A percentile compares a stretch with the other conserved stretches of the same genome.
phyloP scores from a whole-genome alignment of 2,888 invertebrate genomes.

The Pristionchus maxplancki region DNA sequence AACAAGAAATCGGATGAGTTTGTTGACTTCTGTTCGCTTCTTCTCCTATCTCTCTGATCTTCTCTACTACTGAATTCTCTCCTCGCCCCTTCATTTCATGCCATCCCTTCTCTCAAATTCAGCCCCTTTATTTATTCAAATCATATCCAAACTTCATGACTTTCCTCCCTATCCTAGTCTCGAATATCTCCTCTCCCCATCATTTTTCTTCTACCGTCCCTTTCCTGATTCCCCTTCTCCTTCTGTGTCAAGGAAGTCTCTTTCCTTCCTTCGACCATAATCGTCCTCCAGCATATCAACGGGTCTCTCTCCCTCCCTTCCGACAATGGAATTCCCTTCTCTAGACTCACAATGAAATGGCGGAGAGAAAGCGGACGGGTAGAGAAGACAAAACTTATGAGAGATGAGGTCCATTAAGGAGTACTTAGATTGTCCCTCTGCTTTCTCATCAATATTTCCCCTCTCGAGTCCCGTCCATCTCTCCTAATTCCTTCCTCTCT shows the following conservation, averaged over 20 bases:
- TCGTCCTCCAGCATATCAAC: conserved; percentile 38
- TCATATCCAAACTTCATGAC: conserved; percentile 25
- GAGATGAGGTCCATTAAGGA: conserved; percentile 46
- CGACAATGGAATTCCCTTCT: conserved; percentile 33
- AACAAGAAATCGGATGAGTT: conserved; percentile 26
- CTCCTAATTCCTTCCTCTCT: conserved; percentile 43
- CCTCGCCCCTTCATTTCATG: not conserved
- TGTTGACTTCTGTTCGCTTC: not conserved
- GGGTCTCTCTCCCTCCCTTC: conserved; percentile 36
- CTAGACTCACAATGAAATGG: conserved; percentile 42
- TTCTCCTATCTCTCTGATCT: conserved; percentile 35
- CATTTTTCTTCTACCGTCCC: conserved; percentile 25
- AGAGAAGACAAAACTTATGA: conserved; percentile 46
- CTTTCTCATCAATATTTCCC: conserved; percentile 37
- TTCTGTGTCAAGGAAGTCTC: conserved; percentile 40
- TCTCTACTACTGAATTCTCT: not conserved
- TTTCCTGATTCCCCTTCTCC: conserved; percentile 3
- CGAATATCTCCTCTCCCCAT: not conserved
- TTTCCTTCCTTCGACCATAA: conserved; percentile 45
- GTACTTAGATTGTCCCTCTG: conserved; percentile 45
- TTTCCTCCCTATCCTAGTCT: not conserved
- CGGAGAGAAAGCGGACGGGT: not conserved
- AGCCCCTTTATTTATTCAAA: conserved; percentile 25
- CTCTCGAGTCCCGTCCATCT: conserved; percentile 41
- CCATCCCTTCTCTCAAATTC: conserved; percentile 15